Percentiles rank a stretch among this genome's conserved stretches.
Conservation (phyloP, 2,113 vertebrate species). For the Spilogale gracilis region DNA sequence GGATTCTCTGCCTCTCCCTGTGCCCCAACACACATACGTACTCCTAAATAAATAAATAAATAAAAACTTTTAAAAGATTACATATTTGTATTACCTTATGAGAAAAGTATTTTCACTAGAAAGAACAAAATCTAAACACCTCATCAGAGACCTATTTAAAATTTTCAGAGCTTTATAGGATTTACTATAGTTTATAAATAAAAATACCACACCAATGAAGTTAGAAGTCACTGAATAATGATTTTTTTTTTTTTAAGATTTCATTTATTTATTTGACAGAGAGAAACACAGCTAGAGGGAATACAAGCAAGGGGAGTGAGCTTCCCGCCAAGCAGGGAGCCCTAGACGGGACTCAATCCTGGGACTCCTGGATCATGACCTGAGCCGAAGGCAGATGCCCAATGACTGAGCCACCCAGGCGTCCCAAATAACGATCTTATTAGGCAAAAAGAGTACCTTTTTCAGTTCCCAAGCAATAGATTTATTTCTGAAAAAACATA, state of each 20-base stretch:
- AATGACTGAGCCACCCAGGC: too few species aligned
- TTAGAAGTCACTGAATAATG: constrained; percentile 23
- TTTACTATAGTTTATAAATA: constrained; percentile 36
- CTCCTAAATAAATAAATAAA: background rate
- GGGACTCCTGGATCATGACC: too few species aligned
- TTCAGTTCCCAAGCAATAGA: constrained; percentile 36
- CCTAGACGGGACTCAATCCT: too few species aligned
- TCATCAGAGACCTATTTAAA: background rate
- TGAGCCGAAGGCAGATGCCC: too few species aligned
- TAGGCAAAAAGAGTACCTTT: background rate
- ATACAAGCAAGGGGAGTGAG: too few species aligned
- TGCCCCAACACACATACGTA: background rate
- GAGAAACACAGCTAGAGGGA: too few species aligned
- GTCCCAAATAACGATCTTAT: constrained; percentile 27
- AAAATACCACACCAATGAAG: background rate
- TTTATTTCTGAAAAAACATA: background rate
- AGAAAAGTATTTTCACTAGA: constrained; percentile 10
- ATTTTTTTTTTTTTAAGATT: background rate
- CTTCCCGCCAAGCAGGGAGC: too few species aligned
- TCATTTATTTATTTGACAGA: too few species aligned
- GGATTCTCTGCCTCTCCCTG: background rate
- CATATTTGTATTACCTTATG: background rate
- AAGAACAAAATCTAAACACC: constrained; percentile 18
- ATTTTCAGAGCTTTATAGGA: background rate
- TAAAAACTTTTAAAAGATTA: background rate